These are phyloP conservation scores for Pocillopora grandis DNA, from an alignment of 92 coral and sea anemone species.

Conservation along the genomic window DNA sequence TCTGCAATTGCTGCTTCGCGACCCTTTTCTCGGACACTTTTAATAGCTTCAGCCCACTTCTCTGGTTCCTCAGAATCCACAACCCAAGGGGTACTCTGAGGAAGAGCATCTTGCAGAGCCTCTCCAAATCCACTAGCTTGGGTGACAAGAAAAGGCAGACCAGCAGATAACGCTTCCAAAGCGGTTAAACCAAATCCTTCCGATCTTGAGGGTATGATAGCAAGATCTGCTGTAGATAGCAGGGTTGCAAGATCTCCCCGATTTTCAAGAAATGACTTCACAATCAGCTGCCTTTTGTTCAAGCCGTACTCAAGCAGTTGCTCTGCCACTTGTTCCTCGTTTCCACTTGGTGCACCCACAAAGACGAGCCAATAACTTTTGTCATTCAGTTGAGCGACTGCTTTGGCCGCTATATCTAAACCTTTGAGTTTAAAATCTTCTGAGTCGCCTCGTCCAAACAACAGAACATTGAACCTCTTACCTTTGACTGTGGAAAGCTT, in stretches of 20 bases:
- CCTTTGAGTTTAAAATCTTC: too few relatives aligned
- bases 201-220: background rate
- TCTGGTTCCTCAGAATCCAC: background rate
- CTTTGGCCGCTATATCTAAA: too few relatives aligned
- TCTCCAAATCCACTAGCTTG: background rate
- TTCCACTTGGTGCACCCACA: conserved; percentile 23
- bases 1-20: background rate
- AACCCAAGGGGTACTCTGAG: background rate
- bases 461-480: conserved; percentile 11
- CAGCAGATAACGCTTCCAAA: background rate
- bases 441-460: too few relatives aligned
- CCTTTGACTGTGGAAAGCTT: background rate
- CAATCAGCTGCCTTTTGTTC: background rate
- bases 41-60: background rate
- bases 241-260: background rate
- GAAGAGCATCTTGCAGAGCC: background rate
- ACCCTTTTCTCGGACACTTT: background rate
- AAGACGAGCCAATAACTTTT: too few relatives aligned
- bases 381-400: too few relatives aligned
- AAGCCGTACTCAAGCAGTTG: conserved; percentile 8
- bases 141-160: background rate
- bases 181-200: conserved; percentile 11
- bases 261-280: background rate
- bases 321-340: background rate
- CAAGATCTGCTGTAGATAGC: background rate